Evolutionary conservation across 2,888 invertebrate species (phyloP).

Genomic region (Tenthredo mesomela): DNA sequence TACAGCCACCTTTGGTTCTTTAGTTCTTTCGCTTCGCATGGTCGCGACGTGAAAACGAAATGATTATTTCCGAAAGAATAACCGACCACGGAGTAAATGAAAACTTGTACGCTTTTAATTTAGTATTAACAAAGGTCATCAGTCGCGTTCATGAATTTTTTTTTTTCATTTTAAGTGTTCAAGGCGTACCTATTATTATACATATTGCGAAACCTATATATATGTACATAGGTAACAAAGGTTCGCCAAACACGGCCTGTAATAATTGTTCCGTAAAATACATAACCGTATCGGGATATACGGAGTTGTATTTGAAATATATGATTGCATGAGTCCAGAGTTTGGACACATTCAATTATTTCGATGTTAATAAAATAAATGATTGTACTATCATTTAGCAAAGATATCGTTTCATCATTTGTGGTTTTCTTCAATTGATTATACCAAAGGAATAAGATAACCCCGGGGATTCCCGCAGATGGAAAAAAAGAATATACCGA

Average conservation of each 20-base stretch:
- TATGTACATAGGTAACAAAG: not conserved
- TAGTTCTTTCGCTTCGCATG: slow-evolving; percentile 55
- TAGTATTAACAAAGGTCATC: slow-evolving; percentile 44
- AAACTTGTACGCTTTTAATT: slow-evolving; percentile 57
- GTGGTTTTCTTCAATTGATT: not conserved
- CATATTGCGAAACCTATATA: not conserved
- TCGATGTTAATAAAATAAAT: not conserved
- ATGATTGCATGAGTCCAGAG: not conserved
- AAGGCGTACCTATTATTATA: not conserved
- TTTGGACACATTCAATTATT: not conserved
- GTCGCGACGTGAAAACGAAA: slow-evolving; percentile 55
- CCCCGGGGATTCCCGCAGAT: not conserved
- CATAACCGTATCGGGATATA: not conserved
- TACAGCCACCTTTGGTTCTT: slow-evolving; percentile 52
- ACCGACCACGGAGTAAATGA: slow-evolving; percentile 58
- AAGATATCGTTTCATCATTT: not conserved
- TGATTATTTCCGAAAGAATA: slow-evolving; percentile 59
- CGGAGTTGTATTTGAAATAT: not conserved
- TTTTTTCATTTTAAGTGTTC: slow-evolving; percentile 33
- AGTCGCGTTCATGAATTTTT: slow-evolving; percentile 40
- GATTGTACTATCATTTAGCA: not conserved
- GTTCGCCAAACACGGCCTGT: not conserved
- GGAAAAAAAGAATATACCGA: not conserved
- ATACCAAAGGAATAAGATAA: not conserved
- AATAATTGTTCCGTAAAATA: too few species aligned